Evolutionary conservation across 2,113 vertebrate species (phyloP).

Genomic region (Coptodon rendalli): DNA sequence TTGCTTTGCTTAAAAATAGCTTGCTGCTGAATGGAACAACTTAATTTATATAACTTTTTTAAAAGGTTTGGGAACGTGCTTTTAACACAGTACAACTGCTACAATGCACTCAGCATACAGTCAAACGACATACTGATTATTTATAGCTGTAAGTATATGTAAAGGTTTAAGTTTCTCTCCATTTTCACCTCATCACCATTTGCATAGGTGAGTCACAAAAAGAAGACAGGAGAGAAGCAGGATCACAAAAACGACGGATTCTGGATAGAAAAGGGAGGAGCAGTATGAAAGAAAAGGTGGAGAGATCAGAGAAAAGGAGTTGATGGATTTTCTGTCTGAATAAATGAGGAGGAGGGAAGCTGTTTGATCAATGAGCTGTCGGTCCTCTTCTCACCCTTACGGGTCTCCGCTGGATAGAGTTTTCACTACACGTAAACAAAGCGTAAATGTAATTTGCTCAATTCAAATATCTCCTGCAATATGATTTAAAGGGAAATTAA

Average conservation of each 20-base stretch:
- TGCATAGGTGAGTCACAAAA: constrained; percentile 7
- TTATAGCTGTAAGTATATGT: not conserved
- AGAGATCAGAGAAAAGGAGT: constrained; percentile 54
- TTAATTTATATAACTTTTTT: not conserved
- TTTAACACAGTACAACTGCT: not conserved
- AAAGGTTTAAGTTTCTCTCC: not conserved
- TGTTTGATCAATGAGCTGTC: constrained; percentile 71
- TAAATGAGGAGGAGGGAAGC: constrained; percentile 66
- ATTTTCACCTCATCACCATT: not conserved
- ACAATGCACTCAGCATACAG: not conserved
- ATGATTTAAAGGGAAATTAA: constrained; percentile 16
- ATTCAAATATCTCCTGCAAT: constrained; percentile 6
- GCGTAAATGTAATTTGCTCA: constrained; percentile 20
- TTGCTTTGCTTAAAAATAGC: not conserved
- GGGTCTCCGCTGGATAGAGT: constrained; percentile 25
- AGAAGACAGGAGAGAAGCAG: not conserved
- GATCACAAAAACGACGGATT: constrained; percentile 3
- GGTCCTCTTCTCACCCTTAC: constrained; percentile 46
- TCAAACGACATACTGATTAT: not conserved
- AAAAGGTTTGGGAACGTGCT: not conserved
- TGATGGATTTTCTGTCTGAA: constrained; percentile 73
- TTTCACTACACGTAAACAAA: constrained; percentile 40
- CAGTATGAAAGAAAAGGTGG: constrained; percentile 40
- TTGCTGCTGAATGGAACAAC: not conserved
- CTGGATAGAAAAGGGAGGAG: constrained; percentile 24